Percentiles rank a stretch among this genome's conserved stretches.
phyloP scores from a whole-genome alignment of 2,888 invertebrate species.

The Andrena marginata region DNA sequence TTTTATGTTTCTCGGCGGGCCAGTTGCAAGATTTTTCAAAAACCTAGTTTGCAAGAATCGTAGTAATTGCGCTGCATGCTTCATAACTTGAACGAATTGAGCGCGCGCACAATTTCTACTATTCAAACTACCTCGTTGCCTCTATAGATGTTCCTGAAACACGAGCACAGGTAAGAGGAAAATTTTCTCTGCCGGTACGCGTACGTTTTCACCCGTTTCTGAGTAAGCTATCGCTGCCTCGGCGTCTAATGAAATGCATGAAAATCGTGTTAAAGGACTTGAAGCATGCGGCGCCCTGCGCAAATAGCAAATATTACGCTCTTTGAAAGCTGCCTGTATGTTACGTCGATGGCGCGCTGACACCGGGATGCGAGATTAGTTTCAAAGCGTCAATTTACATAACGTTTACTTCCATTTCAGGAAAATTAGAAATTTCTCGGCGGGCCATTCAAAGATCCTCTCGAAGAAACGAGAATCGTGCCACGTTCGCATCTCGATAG shows the following conservation, averaged over 20 bases:
- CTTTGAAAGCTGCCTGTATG: not conserved
- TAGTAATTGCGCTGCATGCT: not conserved
- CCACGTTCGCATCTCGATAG: not conserved
- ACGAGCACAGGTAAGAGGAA: not conserved
- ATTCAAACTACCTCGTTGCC: not conserved
- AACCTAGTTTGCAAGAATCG: not conserved
- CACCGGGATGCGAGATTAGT: conserved; percentile 22
- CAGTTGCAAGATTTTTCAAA: not conserved
- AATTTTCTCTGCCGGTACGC: not conserved
- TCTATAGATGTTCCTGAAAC: not conserved
- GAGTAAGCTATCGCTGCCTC: not conserved
- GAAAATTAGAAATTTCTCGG: conserved; percentile 23
- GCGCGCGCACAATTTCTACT: not conserved
- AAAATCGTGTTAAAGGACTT: conserved; percentile 4
- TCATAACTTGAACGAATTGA: not conserved
- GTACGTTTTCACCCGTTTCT: not conserved
- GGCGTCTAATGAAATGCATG: not conserved
- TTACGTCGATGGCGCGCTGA: conserved; percentile 1
- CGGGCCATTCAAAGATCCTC: not conserved
- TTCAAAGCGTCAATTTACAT: conserved; percentile 30
- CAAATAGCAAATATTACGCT: not conserved
- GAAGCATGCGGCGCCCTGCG: not conserved
- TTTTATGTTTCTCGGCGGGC: too few relatives aligned
- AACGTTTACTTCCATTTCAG: conserved; percentile 26
- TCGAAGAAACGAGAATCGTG: not conserved